Evolutionary conservation across 2,797 vertebrate genomes (phyloP), one percentile per base, ranked within the genome.

Genomic region (Xenops minutus): DNA sequence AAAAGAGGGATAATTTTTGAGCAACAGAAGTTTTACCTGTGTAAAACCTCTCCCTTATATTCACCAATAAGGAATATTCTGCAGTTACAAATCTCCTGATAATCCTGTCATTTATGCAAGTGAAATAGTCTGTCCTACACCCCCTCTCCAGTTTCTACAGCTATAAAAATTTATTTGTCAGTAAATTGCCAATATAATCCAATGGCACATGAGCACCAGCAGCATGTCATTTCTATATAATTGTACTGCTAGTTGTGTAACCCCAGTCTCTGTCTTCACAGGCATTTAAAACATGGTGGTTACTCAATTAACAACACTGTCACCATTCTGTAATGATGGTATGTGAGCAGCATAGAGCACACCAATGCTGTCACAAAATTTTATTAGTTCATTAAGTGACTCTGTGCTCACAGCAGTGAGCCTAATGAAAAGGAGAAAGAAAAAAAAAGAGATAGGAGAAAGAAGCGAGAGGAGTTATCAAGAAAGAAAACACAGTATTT

Each of bases 171-270:
- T 7, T 22, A 18, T 10, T 94, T 78, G 21, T 61, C 74, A 80
- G 24, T 48, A 67, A 83, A 1, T 21, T 59, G 36, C n/a, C 77
- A 68, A 75, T 54, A 71, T 3, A 74, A 71, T 69, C 23, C 34
- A 87, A 32, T 0, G 0, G 52, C 29, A 72, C 3, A 14, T 0
- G 0, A 80, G 13, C 36, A 61, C 19, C 0, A 0, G 15, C 67
- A 44, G 13, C 23, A 21, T n/a, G 22, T 6, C 43, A 36, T n/a
- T 82, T 91, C 46, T 44, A 12, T 10, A 39, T 5, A 64, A 72
- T 23, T 6, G 3, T 37, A 64, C 15, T 43, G 29, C 14, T 48
- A 71, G 29, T 22, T 20, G 61, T 7, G 11, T 11, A 88, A 75
- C 22, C 6, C 22, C 43, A 62, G 34, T 23, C 20, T 49, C 3